A percentile compares a stretch with the other conserved stretches of the same genome.
Evolutionary conservation across 2,888 invertebrate genomes (phyloP).

Genomic region (Tipula lateralis): DNA sequence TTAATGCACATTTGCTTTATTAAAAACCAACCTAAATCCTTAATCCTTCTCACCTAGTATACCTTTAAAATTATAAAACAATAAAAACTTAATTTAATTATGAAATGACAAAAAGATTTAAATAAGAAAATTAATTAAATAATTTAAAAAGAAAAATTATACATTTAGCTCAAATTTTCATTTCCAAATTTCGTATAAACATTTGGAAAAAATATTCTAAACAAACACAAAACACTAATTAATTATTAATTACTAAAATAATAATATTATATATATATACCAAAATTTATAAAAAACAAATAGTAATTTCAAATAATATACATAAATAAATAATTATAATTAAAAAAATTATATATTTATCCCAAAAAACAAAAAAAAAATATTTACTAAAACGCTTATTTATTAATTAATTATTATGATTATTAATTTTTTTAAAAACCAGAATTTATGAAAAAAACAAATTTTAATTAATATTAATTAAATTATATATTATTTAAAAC

Average conservation of each 20-base stretch:
- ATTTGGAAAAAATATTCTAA: not conserved
- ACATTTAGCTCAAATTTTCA: slow-evolving; percentile 5
- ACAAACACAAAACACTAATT: not conserved
- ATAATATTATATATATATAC: not conserved
- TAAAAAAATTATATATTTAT: slow-evolving; percentile 2
- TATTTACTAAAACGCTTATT: slow-evolving; percentile 24
- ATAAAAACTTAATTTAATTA: not conserved
- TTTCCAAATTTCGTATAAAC: not conserved
- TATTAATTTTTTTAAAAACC: not conserved
- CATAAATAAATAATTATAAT: not conserved
- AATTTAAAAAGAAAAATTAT: not conserved
- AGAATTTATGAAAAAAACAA: not conserved
- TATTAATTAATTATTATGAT: not conserved
- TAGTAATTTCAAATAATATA: not conserved
- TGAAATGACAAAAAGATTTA: slow-evolving; percentile 5
- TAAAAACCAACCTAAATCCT: not conserved
- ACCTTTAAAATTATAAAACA: not conserved
- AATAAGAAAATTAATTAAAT: not conserved
- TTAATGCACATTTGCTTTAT: not conserved
- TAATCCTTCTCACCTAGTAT: not conserved
- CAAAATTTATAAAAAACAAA: not conserved
- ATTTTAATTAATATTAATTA: not conserved
- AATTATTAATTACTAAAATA: not conserved
- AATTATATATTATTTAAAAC: not conserved
- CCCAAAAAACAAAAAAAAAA: not conserved